Percentiles rank a stretch among this genome's conserved stretches.
Conservation (phyloP, 2,888 invertebrate species). For the Eupithecia tripunctaria region DNA sequence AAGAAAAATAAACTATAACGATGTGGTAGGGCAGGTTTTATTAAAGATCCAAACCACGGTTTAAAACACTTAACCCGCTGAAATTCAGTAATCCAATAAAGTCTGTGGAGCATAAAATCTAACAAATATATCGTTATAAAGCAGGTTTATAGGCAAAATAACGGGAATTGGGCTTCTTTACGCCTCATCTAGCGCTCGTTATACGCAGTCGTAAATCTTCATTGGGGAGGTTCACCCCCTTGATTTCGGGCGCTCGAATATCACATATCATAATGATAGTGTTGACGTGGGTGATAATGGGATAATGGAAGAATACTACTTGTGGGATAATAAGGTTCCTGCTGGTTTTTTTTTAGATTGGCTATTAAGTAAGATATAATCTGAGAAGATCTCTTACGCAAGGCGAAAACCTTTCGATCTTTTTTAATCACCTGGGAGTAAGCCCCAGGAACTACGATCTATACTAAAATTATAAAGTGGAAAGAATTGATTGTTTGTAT, state of each 20-base stretch:
- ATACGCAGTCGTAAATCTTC: conserved; percentile 83
- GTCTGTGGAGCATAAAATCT: conserved; percentile 55
- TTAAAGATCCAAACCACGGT: neutral
- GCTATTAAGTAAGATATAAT: neutral
- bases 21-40: neutral
- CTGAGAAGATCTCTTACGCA: too few species aligned
- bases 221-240: conserved; percentile 63
- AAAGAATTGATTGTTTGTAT: too few species aligned
- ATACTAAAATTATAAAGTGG: too few species aligned
- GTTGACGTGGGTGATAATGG: conserved; percentile 49
- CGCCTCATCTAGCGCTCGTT: conserved; percentile 85
- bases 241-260: conserved; percentile 66
- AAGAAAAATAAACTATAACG: neutral
- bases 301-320: conserved; percentile 45
- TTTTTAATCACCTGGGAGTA: too few species aligned
- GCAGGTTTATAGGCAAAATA: conserved; percentile 74
- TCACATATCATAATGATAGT: conserved; percentile 68
- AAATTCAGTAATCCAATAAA: conserved; percentile 46
- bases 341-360: neutral
- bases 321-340: conserved; percentile 2
- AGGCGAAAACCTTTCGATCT: too few species aligned
- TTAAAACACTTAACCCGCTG: conserved; percentile 30
- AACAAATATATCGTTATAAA: conserved; percentile 54
- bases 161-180: conserved; percentile 82
- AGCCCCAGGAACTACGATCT: too few species aligned